Base-by-base conservation (phyloP, 2,797 vertebrate species). In the Enteromius mattozi region DNA sequence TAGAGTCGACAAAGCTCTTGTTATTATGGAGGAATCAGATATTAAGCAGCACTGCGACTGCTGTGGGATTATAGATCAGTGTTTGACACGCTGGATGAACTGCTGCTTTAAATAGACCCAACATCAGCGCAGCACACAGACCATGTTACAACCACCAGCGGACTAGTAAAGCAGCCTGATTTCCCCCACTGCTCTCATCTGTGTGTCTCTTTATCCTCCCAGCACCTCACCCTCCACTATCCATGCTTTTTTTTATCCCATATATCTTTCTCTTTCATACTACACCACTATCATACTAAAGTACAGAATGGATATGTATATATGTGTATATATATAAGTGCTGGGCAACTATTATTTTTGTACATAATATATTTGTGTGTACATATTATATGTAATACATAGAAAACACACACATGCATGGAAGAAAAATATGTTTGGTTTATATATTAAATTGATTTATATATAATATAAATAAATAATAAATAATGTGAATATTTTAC, bases 1-100 rank as follows among this genome's bases (percentile, higher is more conserved):
- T 78, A 87, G 88, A 89, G 40, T 85, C 84, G 86, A 84, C 88
- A 91, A 90, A 91, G 82, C 82, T 82, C 78, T 33, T 70, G 77
- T 85, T 86, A 85, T 90, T 77, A 86, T 24, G 66, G 78, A 81
- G 80, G 80, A 88, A 80, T 66, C 42, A 19, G 70, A 82, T 74
- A 30, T 68, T 80, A 51, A 70, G 80, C 83, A 75, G 87, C 40
- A 68, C 37, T 61, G 47, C 21, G 56, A 65, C 86, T 80, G 80
- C 80, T 54, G 47, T 87, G 75, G 85, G 71, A 80, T 71, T 82
- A 87, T 71, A 69, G 80, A 88, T 85, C 70, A 74, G 65, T 69
- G 63, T 85, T 85, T 71, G 84, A 85, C 54, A 83, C 12, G 24
- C 40, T 27, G 24, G 71, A 63, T 69, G 63, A 69, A 69, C 54